Evolutionary conservation across 2,113 vertebrate genomes (phyloP).

Genomic region (Cichladusa arquata): DNA sequence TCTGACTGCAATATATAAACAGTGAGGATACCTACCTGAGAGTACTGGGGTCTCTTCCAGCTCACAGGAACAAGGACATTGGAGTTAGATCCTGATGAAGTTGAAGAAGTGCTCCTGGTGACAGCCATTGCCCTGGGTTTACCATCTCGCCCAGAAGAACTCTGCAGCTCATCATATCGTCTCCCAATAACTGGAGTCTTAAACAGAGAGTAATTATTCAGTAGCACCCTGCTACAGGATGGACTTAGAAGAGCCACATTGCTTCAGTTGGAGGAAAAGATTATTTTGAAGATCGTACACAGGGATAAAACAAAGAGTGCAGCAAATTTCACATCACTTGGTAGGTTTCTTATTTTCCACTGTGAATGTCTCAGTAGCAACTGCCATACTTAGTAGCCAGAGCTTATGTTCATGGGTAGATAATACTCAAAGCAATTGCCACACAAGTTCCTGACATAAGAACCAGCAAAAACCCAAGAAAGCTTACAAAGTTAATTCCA

Average conservation of each 20-base stretch:
- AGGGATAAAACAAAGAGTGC: background rate
- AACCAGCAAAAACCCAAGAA: background rate
- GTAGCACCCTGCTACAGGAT: constrained; percentile 22
- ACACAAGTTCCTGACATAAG: background rate
- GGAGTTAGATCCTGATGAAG: constrained; percentile 95
- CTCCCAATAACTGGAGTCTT: constrained; percentile 95
- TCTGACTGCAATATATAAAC: background rate
- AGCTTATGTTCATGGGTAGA: background rate
- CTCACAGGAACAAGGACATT: constrained; percentile 97
- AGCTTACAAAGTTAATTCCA: background rate
- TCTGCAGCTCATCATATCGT: constrained; percentile 91
- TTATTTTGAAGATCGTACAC: background rate
- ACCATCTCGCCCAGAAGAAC: constrained; percentile 87
- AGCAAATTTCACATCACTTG: background rate
- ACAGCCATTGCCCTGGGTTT: constrained; percentile 91
- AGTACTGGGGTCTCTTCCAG: constrained; percentile 96
- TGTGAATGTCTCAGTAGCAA: background rate
- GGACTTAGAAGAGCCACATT: background rate
- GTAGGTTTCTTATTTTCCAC: background rate
- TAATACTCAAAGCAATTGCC: background rate
- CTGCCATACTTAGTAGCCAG: background rate
- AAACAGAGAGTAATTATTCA: constrained; percentile 32
- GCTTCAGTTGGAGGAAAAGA: background rate
- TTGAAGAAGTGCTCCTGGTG: constrained; percentile 94
- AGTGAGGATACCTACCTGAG: constrained; percentile 80